Evolutionary conservation across 2,888 invertebrate species (phyloP), one percentile per base, ranked within the genome.

Genomic region (Dioctria rufipes): DNA sequence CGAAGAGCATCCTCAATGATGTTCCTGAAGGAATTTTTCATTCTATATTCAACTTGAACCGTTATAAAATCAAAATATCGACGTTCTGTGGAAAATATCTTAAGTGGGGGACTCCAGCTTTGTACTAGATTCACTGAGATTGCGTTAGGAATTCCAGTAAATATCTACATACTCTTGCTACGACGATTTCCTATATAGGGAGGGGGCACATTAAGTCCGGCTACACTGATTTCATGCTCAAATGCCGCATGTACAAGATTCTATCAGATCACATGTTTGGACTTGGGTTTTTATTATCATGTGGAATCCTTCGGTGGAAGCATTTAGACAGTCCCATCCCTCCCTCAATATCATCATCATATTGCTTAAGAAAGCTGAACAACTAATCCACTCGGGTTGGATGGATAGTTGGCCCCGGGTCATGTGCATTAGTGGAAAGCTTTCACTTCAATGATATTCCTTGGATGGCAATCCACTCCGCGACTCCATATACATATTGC

Each of bases 231-330:
- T 73, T 25, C 42, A 58, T 73, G 73, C 60, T 58, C 60, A 51
- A 73, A 42, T 51, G 73, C 73, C 73, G 58, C 58, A 58, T 73
- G 73, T 58, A 73, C 58, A 39, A 51, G 51, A 73, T 73, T 25
- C 73, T 58, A 73, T 73, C 73, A 73, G 58, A 73, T 73, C 73
- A 58, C 73, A 73, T 73, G 73, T 73, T 73, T 73, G 58, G 73
- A 73, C 73, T 73, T 40, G 58, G 73, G 42, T 25, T 73, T 73
- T 73, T 73, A 73, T 73, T 58, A 73, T 73, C 58, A 60, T 73
- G 58, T 73, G 73, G 73, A 73, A 73, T 73, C 42, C 58, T 58
- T 42, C 73, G 58, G 3, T 9, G 37, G 3, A 2, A 40, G 40
- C 60, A 11, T 25, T 54, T 9, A 37, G 13, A 1, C 25, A 25